Conservation (phyloP, 1,140 invertebrate genomes). For the Drosophila insularis region DNA sequence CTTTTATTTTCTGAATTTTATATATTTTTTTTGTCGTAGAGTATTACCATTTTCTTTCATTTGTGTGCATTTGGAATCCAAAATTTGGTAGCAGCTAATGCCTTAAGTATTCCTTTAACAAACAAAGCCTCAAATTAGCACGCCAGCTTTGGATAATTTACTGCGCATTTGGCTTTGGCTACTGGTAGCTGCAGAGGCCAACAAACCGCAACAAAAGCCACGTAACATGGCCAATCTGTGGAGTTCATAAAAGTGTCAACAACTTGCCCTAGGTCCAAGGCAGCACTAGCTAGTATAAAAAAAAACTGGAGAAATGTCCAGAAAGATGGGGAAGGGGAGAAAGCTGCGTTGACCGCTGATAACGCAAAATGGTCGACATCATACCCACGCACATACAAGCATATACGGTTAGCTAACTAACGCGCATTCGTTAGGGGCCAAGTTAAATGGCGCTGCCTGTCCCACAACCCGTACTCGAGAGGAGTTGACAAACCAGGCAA, state of each 20-base stretch:
- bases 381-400: constrained; percentile 5
- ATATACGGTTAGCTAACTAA: constrained; percentile 51
- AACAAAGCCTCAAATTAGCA: constrained; percentile 55
- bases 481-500: not conserved
- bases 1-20: no score
- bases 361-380: constrained; percentile 64
- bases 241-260: constrained; percentile 81
- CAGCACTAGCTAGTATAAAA: constrained; percentile 19
- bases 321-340: constrained; percentile 34
- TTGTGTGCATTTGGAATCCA: not conserved
- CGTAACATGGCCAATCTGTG: constrained; percentile 78
- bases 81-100: not conserved
- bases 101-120: not conserved
- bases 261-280: constrained; percentile 58
- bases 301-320: constrained; percentile 18
- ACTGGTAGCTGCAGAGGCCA: constrained; percentile 61
- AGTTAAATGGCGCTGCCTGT: constrained; percentile 62
- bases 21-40: no score
- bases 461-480: constrained; percentile 10
- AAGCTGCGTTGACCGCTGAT: constrained; percentile 72
- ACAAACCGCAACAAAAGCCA: constrained; percentile 77
- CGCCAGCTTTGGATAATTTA: constrained; percentile 37
- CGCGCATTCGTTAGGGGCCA: constrained; percentile 71
- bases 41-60: no score
- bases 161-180: constrained; percentile 22